Conservation (phyloP, 1,140 invertebrate species). For the Cecropterus lyciades region DNA sequence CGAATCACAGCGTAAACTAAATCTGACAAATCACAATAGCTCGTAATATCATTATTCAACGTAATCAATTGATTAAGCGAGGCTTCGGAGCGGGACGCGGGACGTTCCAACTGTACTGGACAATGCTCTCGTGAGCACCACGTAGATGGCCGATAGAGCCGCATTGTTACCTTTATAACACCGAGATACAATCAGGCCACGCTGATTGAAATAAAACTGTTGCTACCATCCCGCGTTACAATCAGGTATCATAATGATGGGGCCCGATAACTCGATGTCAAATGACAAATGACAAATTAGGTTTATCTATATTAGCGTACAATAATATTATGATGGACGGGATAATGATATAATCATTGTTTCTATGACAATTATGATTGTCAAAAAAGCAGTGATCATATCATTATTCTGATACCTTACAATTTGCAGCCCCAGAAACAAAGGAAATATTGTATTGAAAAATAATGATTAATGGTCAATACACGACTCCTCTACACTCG, state of each 20-base stretch:
- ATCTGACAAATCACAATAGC: conserved; percentile 24
- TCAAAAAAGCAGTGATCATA: too few relatives aligned
- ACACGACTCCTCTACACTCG: too few relatives aligned
- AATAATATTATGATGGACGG: neutral
- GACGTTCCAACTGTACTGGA: neutral
- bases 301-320: neutral
- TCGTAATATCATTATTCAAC: conserved; percentile 26
- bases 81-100: neutral
- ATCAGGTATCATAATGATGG: neutral
- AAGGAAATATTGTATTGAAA: too few relatives aligned
- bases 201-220: conserved; percentile 29
- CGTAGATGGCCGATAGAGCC: conserved; percentile 16
- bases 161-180: conserved; percentile 19
- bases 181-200: conserved; percentile 12
- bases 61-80: conserved; percentile 19
- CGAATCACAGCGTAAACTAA: conserved; percentile 19
- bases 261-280: neutral
- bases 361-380: too few relatives aligned
- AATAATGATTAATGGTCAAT: too few relatives aligned
- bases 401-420: too few relatives aligned
- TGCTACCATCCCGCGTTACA: conserved; percentile 1
- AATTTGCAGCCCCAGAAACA: too few relatives aligned
- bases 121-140: conserved; percentile 29
- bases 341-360: too few relatives aligned
- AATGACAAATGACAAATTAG: neutral